Evolutionary conservation across 2,888 invertebrate genomes (phyloP), one percentile per base, ranked within the genome.

Genomic region (Cephus pygmeus): DNA sequence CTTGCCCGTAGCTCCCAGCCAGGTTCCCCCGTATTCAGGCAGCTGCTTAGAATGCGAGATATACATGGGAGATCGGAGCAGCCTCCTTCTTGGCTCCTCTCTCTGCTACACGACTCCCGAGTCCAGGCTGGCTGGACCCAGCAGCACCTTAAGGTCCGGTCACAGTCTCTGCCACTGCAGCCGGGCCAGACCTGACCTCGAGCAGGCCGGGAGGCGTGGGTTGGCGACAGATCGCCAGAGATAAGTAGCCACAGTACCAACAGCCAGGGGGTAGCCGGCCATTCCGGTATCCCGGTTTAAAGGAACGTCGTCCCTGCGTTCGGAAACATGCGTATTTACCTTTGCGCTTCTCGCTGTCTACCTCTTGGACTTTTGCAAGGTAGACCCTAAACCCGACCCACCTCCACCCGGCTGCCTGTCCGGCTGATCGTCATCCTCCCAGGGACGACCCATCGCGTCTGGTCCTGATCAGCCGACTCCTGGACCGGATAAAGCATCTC

Each of bases 191-290:
- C 23, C 56, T 56, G 56, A 56, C 56, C 23, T 56, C 56, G 56
- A 56, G 56, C 56, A 56, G 77, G 78, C 78, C 79, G 73, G 84
- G 75, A 78, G 75, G 76, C 80, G 81, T 80, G 81, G 79, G 81
- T 81, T 81, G 83, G 80, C 85, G 86, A 87, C 86, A 84, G 86
- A 87, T 86, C 81, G 78, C 81, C 78, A 78, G 77, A 81, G 85
- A 83, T 84, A 83, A 82, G 78, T 35, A 35, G 78, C 79, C 23
- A 23, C 56, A 23, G 56, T 56, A 56, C 56, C 23, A 9, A 56
- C 56, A 1, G 56, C 56, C 23, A 56, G 23, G 56, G 56, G 56
- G 56, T 56, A 23, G 56, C 56, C 23, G 23, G 56, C 23, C 56
- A 56, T 23, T 56, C 56, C 56, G 56, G 23, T 56, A 23, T 56